Base-by-base conservation (phyloP, 2,888 invertebrate genomes). In the Heteromurus nitidus region DNA sequence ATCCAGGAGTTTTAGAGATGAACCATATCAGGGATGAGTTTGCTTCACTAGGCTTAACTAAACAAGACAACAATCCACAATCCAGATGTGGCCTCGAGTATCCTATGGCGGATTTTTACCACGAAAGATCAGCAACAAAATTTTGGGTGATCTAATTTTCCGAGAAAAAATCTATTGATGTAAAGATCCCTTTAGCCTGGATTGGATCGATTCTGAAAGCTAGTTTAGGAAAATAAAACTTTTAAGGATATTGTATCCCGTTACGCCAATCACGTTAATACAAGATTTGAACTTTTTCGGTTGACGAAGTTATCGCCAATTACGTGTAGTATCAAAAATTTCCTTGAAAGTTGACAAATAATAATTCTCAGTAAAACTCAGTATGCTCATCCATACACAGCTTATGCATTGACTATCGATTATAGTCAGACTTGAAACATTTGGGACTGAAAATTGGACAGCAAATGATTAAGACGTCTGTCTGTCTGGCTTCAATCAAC, bases 401-500 rank as follows among this genome's bases (percentile, higher is more conserved):
- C n/a, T n/a, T n/a, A n/a, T n/a, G n/a, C n/a, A n/a, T n/a, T n/a
- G n/a, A n/a, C n/a, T n/a, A n/a, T n/a, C n/a, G n/a, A n/a, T n/a
- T n/a, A n/a, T n/a, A n/a, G n/a, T n/a, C n/a, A n/a, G n/a, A n/a
- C n/a, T n/a, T n/a, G n/a, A n/a, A n/a, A n/a, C 3, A 11, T 36
- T 47, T 16, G n/a, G n/a, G 47, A 47, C n/a, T 36, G 36, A 13
- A 47, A 3, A 47, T n/a, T n/a, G n/a, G 47, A 47, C 47, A n/a
- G 47, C 16, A 47, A 47, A 16, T n/a, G 47, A 47, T 47, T 47
- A 47, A 47, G 47, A 47, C 47, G 47, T 47, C 47, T 36, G 7
- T 36, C 36, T 36, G 7, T 13, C 36, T 47, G 11, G 47, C 47
- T 47, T 16, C 3, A 47, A 13, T 13, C 7, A 36, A 13, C 13